Percentiles rank a stretch among this genome's conserved stretches.
These are phyloP conservation scores for Drosophila melanosoma DNA, from an alignment of 2,888 invertebrate species.

Conservation along the genomic window DNA sequence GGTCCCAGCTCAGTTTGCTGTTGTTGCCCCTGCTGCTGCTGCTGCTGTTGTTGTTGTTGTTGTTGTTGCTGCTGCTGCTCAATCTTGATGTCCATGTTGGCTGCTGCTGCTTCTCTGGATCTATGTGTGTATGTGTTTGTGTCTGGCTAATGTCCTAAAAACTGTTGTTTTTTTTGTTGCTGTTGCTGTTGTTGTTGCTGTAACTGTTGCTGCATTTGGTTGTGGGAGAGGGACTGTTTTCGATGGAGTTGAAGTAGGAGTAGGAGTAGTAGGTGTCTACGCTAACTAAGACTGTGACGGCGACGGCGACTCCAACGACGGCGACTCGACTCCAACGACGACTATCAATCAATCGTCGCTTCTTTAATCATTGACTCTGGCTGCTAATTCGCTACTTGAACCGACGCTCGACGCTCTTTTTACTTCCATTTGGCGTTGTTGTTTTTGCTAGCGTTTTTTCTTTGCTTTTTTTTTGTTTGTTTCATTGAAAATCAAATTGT, in stretches of 20 bases:
- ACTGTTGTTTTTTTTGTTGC: constrained; percentile 27
- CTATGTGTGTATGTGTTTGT: constrained; percentile 33
- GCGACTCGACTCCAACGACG: constrained; percentile 49
- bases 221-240: constrained; percentile 20
- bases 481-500: constrained; percentile 54
- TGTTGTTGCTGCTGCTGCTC: constrained; percentile 85
- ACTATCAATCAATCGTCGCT: constrained; percentile 45
- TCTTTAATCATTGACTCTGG: constrained; percentile 71
- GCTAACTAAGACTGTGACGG: constrained; percentile 54
- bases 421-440: constrained; percentile 66
- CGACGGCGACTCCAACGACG: constrained; percentile 45
- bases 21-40: constrained; percentile 59
- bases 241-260: not conserved
- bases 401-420: constrained; percentile 49
- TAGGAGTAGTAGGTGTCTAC: constrained; percentile 34
- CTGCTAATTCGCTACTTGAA: constrained; percentile 66
- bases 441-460: constrained; percentile 23
- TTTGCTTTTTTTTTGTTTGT: constrained; percentile 25
- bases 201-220: constrained; percentile 35
- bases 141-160: constrained; percentile 38
- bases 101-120: constrained; percentile 8
- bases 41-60: constrained; percentile 47
- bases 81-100: constrained; percentile 83
- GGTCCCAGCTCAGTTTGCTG: constrained; percentile 88
- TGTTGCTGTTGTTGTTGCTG: constrained; percentile 30